Conservation (phyloP, 2,797 vertebrate species). For the Sebastes dallii region DNA sequence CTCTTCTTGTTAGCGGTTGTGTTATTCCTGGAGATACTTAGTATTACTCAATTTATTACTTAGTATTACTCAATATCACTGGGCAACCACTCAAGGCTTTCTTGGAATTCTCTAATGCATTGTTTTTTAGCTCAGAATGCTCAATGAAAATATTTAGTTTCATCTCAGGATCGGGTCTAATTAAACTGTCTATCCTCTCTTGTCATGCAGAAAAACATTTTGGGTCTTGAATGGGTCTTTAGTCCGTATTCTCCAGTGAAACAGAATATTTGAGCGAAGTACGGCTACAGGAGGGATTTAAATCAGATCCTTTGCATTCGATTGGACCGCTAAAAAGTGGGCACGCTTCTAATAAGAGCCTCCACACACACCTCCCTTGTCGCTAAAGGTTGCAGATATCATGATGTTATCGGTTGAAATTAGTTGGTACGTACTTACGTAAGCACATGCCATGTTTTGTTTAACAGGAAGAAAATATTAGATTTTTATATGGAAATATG, state of each 20-base stretch:
- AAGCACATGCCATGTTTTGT: neutral
- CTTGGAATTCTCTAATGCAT: constrained; percentile 20
- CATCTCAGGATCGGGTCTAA: neutral
- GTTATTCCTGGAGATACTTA: constrained; percentile 46
- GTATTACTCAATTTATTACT: constrained; percentile 40
- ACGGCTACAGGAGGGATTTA: too few species aligned
- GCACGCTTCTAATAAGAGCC: too few species aligned
- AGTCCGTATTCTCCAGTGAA: neutral
- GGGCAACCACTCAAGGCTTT: constrained; percentile 37
- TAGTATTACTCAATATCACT: constrained; percentile 45
- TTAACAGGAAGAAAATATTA: neutral
- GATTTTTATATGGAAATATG: neutral
- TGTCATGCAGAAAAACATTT: constrained; percentile 1
- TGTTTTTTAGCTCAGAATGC: neutral
- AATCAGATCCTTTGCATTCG: too few species aligned
- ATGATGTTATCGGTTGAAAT: neutral
- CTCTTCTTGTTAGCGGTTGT: constrained; percentile 28
- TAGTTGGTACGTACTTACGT: too few species aligned
- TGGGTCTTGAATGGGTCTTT: neutral
- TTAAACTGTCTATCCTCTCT: neutral
- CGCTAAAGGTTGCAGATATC: neutral
- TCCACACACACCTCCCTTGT: too few species aligned
- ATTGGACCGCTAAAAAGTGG: neutral
- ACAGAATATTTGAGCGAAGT: too few species aligned
- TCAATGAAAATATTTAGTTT: neutral